Conservation (phyloP, 2,113 vertebrate species). For the Ranitomeya imitator region DNA sequence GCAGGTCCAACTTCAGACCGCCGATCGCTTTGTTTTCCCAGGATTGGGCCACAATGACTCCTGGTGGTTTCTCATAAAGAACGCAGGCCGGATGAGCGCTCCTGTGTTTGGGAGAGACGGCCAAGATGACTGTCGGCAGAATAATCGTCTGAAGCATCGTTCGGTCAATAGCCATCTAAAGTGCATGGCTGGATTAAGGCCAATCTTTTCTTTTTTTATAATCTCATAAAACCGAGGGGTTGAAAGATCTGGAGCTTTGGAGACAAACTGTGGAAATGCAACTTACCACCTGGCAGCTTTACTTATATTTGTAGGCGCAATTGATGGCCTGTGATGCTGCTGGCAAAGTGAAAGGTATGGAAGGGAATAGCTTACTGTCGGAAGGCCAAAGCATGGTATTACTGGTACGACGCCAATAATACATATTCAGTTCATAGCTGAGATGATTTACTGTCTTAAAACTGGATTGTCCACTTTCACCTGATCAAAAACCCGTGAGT, state of each 20-base stretch:
- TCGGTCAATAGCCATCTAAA: no score
- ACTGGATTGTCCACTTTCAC: not conserved
- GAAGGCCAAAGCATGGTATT: not conserved
- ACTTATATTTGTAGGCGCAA: not conserved
- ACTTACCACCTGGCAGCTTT: not conserved
- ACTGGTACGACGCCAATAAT: not conserved
- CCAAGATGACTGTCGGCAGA: no score
- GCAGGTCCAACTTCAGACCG: no score
- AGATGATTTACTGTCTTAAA: constrained; percentile 6
- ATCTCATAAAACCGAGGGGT: no score
- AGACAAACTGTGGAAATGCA: not conserved
- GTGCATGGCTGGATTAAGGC: no score
- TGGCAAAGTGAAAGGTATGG: not conserved
- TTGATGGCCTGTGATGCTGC: not conserved
- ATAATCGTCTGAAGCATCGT: no score
- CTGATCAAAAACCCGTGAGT: not conserved
- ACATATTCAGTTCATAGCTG: not conserved
- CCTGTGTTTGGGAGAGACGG: no score
- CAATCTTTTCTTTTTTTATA: no score
- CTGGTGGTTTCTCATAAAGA: no score
- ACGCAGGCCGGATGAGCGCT: no score
- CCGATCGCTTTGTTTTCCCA: no score
- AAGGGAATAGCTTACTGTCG: not conserved
- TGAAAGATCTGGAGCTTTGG: not conserved
- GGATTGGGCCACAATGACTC: no score